Evolutionary conservation across 2,113 vertebrate species (phyloP), one percentile per base, ranked within the genome.

Genomic region (Chaenogobius annularis): DNA sequence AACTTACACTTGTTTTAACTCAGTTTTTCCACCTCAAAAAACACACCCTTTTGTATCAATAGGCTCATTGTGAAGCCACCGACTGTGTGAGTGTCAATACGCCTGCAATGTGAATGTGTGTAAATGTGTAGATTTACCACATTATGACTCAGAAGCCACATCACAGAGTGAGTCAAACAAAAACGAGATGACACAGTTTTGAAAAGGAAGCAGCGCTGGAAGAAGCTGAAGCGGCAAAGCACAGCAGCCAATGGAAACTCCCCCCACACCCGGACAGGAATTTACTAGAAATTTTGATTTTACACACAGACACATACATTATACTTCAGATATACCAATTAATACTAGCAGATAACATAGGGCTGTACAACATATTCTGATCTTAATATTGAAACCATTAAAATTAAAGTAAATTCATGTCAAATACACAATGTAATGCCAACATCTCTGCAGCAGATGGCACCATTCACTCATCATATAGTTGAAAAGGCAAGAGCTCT

Each of bases 181-280:
- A 86, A 88, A 73, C 82, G 82, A 91, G 89, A 91, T 84, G 87
- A 88, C 86, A 81, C 82, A 84, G 88, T 92, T 92, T 93, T 90
- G 87, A 69, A 92, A 82, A 91, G 92, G 89, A 93, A 92, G 83
- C 84, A 83, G 82, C 78, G 75, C 66, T 85, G 87, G 90, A 83
- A 88, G 80, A 43, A 81, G 73, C 85, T 85, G 68, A 89, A 69
- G 84, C 75, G 89, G 86, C 81, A 86, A 78, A 67, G 70, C 77
- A 54, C 37, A 80, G 78, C 65, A 67, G 44, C 64, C 15, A 63
- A 31, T 83, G 84, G 84, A 88, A 90, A 85, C 26, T n/a, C 77
- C 73, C 85, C 85, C 85, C 79, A 83, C 54, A 88, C 65, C 68
- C 19, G 19, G 83, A 77, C 85, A 83, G 85, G 78, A 88, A 86